Evolutionary conservation across 2,888 invertebrate species (phyloP), one percentile per base, ranked within the genome.

Genomic region (Hypsopygia costalis): DNA sequence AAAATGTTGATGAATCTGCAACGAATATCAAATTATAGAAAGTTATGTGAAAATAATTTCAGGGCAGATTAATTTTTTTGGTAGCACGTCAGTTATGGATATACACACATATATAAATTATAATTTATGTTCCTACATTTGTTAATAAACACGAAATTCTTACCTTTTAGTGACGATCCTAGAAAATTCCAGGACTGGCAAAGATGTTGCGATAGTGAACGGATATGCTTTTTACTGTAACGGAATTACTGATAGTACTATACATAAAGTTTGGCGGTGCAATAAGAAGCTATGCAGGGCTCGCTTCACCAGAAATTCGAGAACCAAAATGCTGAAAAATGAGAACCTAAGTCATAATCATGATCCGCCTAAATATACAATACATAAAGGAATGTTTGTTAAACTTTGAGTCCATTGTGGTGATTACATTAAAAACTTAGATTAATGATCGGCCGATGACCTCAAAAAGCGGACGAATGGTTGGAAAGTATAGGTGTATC

Each of bases 361-460:
- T 6, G 22, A 21, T 4, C 43, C 51, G 6, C 44, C 49, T 1
- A 32, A 22, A 0, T 47, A 36, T 28, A 35, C 31, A 6, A 36
- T 37, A 21, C 22, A n/a, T 8, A 31, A 37, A 3, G 36, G 36
- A 21, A 6, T 37, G 1, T 11, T 22, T 6, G 11, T 37, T n/a
- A 37, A 22, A 22, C 10, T 37, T n/a, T 37, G 20, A 36, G 4
- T 16, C n/a, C n/a, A 16, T 16, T 16, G 16, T 16, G 16, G 2
- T 16, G 4, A 3, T 3, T 16, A 16, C 2, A 16, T 25, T n/a
- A 8, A 3, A 12, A n/a, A n/a, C n/a, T n/a, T n/a, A n/a, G n/a
- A n/a, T n/a, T n/a, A n/a, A n/a, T n/a, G n/a, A n/a, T n/a, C n/a
- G n/a, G n/a, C n/a, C n/a, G n/a, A n/a, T n/a, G n/a, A n/a, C n/a